Percentiles rank a stretch among this genome's conserved stretches.
These are phyloP conservation scores for Phalera bucephala DNA, from an alignment of 2,888 invertebrate genomes.

Conservation along the genomic window DNA sequence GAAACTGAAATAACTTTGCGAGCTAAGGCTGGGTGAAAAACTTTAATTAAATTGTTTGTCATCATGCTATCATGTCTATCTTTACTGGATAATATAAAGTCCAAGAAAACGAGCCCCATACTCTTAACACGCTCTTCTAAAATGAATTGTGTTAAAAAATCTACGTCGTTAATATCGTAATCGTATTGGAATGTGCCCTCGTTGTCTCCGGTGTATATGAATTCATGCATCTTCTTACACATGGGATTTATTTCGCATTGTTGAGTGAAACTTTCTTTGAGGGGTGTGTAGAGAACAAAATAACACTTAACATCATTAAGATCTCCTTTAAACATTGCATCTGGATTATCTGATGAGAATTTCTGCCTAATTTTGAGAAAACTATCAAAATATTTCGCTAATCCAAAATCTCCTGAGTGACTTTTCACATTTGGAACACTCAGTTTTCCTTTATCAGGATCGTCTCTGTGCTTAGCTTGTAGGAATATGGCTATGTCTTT, in stretches of 20 bases:
- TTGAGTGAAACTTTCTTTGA: slow-evolving; percentile 31
- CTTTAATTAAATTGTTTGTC: slow-evolving; percentile 34
- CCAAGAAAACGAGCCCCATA: slow-evolving; percentile 32
- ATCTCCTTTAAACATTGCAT: slow-evolving; percentile 37
- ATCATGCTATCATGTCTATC: slow-evolving; percentile 30
- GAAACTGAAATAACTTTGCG: slow-evolving; percentile 30
- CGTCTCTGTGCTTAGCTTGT: slow-evolving; percentile 44
- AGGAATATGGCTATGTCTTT: slow-evolving; percentile 34
- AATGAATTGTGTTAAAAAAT: slow-evolving; percentile 28
- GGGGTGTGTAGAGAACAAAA: slow-evolving; percentile 42
- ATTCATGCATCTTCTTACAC: slow-evolving; percentile 24
- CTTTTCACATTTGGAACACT: slow-evolving; percentile 31
- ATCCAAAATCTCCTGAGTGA: slow-evolving; percentile 29
- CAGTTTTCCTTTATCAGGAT: slow-evolving; percentile 32
- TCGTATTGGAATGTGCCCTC: slow-evolving; percentile 34
- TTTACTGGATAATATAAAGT: slow-evolving; percentile 29
- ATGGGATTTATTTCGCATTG: slow-evolving; percentile 12
- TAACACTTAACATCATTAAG: slow-evolving; percentile 32
- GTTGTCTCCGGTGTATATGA: slow-evolving; percentile 28
- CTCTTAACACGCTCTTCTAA: slow-evolving; percentile 31
- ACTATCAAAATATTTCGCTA: slow-evolving; percentile 41
- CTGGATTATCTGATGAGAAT: slow-evolving; percentile 23
- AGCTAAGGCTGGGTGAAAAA: slow-evolving; percentile 40
- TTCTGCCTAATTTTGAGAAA: slow-evolving; percentile 38
- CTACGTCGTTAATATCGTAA: slow-evolving; percentile 25